These are phyloP conservation scores for Varecia variegata DNA, from an alignment of 2,797 vertebrate species.

Conservation along the genomic window DNA sequence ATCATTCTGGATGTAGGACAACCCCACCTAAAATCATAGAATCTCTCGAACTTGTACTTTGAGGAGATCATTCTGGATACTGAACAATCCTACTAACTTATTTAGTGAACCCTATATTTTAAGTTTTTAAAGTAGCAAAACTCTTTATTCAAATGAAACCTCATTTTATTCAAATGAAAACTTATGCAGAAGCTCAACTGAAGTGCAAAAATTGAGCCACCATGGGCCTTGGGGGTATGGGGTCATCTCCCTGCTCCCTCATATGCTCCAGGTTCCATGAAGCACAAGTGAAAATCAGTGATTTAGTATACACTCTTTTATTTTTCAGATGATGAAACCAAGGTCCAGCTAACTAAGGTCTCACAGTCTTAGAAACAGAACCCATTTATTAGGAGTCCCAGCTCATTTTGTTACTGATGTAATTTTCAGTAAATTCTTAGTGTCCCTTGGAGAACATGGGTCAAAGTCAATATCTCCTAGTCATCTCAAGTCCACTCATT, in stretches of 20 bases:
- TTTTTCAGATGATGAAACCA: background rate
- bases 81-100: background rate
- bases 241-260: too few species aligned
- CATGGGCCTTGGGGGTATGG: background rate
- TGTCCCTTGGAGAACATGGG: background rate
- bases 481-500: background rate
- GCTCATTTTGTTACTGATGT: background rate
- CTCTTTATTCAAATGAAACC: background rate
- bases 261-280: background rate
- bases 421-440: background rate
- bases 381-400: background rate
- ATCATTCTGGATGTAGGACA: background rate
- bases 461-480: background rate
- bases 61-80: background rate
- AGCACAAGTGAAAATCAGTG: background rate
- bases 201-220: background rate
- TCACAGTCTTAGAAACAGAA: background rate
- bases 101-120: background rate
- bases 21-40: background rate
- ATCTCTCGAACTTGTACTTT: background rate
- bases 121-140: background rate
- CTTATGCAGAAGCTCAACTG: background rate
- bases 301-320: background rate
- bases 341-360: background rate
- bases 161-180: background rate